phyloP scores from a whole-genome alignment of 2,888 invertebrate genomes.

The Allygus modestus region DNA sequence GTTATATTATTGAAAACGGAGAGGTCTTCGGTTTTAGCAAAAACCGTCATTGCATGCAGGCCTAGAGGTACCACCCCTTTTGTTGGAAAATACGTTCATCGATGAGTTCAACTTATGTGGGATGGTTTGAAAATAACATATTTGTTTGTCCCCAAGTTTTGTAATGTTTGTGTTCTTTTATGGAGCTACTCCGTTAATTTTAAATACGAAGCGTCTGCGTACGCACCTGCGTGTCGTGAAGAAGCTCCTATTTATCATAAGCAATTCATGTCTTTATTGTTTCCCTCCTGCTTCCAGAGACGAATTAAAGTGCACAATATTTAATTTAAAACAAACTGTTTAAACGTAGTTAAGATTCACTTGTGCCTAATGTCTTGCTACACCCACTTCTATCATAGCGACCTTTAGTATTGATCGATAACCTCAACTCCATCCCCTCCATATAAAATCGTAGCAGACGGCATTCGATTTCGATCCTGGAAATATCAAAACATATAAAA shows the following conservation, averaged over 20 bases:
- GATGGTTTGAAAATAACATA: too few relatives aligned
- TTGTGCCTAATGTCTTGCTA: background rate
- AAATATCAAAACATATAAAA: background rate
- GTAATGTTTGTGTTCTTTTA: background rate
- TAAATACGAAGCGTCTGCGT: constrained; percentile 84
- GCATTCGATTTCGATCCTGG: background rate
- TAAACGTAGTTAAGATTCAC: background rate
- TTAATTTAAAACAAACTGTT: background rate
- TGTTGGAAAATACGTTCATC: too few relatives aligned
- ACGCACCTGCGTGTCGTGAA: constrained; percentile 90
- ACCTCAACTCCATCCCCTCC: constrained; percentile 1
- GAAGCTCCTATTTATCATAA: constrained; percentile 68
- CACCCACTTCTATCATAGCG: background rate
- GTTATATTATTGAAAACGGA: too few relatives aligned
- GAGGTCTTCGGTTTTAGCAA: too few relatives aligned
- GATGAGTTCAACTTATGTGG: too few relatives aligned
- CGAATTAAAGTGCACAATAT: background rate
- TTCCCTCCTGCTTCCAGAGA: background rate
- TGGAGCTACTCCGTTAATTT: background rate
- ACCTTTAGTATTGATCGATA: background rate
- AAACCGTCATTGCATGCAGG: too few relatives aligned
- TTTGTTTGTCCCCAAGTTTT: too few relatives aligned
- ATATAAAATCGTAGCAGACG: background rate
- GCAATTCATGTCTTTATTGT: constrained; percentile 53
- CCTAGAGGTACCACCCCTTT: too few relatives aligned